Conservation (phyloP, 2,113 vertebrate species). For the Tenebrosternarchus preto region DNA sequence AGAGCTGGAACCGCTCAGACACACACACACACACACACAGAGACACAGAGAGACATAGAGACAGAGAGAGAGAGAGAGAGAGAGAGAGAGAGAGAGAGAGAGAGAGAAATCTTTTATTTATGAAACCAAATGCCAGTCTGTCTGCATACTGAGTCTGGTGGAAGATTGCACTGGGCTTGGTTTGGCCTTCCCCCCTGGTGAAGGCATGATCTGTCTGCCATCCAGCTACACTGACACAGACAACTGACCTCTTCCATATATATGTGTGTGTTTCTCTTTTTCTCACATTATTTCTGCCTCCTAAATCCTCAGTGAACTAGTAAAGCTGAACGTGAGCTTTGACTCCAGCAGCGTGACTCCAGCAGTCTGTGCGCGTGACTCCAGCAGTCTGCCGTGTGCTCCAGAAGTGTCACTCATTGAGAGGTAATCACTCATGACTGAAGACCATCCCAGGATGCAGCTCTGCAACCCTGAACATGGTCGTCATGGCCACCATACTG, state of each 20-base stretch:
- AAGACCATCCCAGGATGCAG: too few species aligned
- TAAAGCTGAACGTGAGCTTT: neutral
- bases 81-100: constrained; percentile 3
- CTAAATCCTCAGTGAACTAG: neutral
- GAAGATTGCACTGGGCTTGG: constrained; percentile 31
- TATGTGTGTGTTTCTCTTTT: neutral
- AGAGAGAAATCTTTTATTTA: constrained; percentile 51
- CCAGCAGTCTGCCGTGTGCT: too few species aligned
- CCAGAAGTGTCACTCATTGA: too few species aligned
- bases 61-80: neutral
- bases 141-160: constrained; percentile 36
- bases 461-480: too few species aligned
- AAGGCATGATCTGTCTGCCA: constrained; percentile 19
- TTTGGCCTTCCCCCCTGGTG: constrained; percentile 17
- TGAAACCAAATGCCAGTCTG: constrained; percentile 49
- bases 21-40: too few species aligned
- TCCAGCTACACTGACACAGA: constrained; percentile 52
- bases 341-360: too few species aligned
- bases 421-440: too few species aligned
- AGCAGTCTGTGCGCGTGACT: too few species aligned
- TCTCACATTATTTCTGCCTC: neutral
- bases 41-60: too few species aligned
- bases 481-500: too few species aligned
- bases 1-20: too few species aligned
- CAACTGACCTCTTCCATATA: neutral